Conservation (phyloP, 2,888 invertebrate genomes). For the Sarcophaga rosellei region DNA sequence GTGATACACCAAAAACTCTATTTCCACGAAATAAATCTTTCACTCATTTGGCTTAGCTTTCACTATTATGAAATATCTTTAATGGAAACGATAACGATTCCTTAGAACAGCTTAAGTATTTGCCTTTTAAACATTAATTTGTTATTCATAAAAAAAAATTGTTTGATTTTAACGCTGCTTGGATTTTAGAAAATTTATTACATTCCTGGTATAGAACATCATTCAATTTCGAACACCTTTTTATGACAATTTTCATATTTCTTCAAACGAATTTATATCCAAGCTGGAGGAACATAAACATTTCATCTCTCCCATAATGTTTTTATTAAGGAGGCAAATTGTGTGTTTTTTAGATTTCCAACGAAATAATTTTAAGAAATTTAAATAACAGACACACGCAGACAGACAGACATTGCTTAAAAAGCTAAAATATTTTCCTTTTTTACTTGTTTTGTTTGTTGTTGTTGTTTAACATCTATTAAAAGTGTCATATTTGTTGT, state of each 20-base stretch:
- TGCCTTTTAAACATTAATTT: too few species aligned
- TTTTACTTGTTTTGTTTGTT: neutral
- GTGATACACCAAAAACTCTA: too few species aligned
- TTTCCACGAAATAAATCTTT: too few species aligned
- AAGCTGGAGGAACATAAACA: neutral
- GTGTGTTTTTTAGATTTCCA: neutral
- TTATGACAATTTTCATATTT: neutral
- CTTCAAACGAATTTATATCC: neutral
- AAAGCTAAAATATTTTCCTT: neutral
- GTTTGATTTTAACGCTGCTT: too few species aligned
- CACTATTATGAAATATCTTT: too few species aligned
- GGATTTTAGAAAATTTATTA: too few species aligned
- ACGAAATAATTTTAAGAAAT: conserved; percentile 7
- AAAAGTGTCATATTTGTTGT: conserved; percentile 45
- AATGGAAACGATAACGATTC: too few species aligned
- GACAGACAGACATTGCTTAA: neutral
- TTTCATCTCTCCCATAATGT: neutral
- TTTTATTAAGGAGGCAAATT: neutral
- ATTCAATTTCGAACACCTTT: too few species aligned
- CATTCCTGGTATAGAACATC: too few species aligned
- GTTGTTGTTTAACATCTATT: conserved; percentile 13
- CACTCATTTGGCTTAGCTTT: too few species aligned
- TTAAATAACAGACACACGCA: neutral
- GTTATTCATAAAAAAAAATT: too few species aligned
- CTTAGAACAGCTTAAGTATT: too few species aligned